Percentiles rank a stretch among this genome's conserved stretches.
Conservation (phyloP, 2,888 invertebrate genomes). For the Cephus rjabovi region DNA sequence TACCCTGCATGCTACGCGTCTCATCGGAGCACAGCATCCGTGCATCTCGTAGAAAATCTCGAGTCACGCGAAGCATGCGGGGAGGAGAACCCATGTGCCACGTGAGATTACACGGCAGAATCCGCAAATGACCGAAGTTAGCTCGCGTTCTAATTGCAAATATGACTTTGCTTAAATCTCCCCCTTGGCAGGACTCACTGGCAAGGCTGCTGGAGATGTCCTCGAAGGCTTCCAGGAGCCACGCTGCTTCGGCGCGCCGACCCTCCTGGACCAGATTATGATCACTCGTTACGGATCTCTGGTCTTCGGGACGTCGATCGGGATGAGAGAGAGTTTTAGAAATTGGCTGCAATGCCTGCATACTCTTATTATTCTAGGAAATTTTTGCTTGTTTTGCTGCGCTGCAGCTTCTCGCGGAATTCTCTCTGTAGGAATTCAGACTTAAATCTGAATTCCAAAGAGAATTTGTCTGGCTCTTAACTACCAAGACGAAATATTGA, state of each 20-base stretch:
- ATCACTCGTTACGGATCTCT: too few relatives aligned
- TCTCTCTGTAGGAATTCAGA: too few relatives aligned
- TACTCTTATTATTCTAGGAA: neutral
- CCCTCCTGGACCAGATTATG: neutral
- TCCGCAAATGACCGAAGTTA: constrained; percentile 57
- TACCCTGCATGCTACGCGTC: neutral
- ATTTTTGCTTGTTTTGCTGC: neutral
- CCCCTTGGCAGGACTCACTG: constrained; percentile 27
- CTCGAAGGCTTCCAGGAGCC: neutral
- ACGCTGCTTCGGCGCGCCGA: too few relatives aligned
- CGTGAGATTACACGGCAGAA: constrained; percentile 61
- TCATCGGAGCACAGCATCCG: neutral
- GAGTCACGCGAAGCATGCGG: constrained; percentile 6
- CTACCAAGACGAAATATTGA: neutral
- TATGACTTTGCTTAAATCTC: constrained; percentile 63
- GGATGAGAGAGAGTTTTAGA: too few relatives aligned
- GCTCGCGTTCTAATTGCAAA: constrained; percentile 60
- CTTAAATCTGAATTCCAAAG: too few relatives aligned
- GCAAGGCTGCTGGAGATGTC: neutral
- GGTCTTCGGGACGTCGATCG: too few relatives aligned
- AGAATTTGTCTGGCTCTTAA: neutral
- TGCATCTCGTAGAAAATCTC: constrained; percentile 5
- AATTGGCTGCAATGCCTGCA: too few relatives aligned
- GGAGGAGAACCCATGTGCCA: constrained; percentile 18
- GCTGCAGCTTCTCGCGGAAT: neutral